Conservation (phyloP, 92 coral and sea anemone species). For the Ricordea florida region DNA sequence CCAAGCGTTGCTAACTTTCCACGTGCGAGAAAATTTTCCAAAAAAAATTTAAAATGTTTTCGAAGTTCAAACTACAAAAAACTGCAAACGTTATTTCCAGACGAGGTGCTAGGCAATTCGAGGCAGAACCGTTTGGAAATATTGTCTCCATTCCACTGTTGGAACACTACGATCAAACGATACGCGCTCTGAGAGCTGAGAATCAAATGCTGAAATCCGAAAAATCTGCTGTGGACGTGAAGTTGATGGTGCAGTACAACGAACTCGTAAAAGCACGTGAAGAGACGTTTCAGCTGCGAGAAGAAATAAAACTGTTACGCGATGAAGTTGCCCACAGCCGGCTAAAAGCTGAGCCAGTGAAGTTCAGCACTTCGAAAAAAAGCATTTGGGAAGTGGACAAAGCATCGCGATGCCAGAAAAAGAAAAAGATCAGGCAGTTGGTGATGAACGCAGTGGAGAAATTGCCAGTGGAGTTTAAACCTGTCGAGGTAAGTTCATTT, state of each 20-base stretch:
- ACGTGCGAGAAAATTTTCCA: not conserved
- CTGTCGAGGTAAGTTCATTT: conserved; percentile 13
- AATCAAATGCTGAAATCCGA: not conserved
- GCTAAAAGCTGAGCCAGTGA: not conserved
- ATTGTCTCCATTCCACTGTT: conserved; percentile 3
- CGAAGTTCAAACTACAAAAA: not conserved
- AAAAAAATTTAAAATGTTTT: conserved; percentile 1
- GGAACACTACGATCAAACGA: not conserved
- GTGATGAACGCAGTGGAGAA: not conserved
- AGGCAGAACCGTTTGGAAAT: not conserved
- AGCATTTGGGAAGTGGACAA: not conserved
- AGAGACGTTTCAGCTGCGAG: conserved; percentile 6
- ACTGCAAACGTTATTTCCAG: not conserved
- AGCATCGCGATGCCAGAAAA: not conserved
- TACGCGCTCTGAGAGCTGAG: conserved; percentile 1
- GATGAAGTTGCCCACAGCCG: conserved; percentile 14
- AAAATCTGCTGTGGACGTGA: too few relatives aligned
- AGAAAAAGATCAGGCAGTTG: not conserved
- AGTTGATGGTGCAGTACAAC: not conserved
- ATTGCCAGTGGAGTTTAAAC: not conserved
- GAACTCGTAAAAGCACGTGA: not conserved
- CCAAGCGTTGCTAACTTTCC: too few relatives aligned
- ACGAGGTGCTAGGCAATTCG: conserved; percentile 9
- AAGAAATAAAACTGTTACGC: not conserved
- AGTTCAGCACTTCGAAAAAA: conserved; percentile 1